Evolutionary conservation across 2,888 invertebrate species (phyloP), one percentile per base, ranked within the genome.

Genomic region (Linyphia triangularis): DNA sequence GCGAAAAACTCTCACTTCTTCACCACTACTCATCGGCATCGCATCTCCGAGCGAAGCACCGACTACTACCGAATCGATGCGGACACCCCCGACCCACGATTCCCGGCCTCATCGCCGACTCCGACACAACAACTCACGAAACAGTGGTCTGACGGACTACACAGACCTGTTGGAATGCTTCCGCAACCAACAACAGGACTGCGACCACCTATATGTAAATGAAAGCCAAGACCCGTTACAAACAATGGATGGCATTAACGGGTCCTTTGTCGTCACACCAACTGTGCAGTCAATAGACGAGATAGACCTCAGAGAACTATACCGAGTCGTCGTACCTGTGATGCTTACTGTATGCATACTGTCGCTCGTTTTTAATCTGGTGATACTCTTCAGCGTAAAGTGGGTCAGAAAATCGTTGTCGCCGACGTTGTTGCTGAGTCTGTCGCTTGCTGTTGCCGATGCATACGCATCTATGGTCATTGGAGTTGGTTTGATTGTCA

Each of bases 361-460:
- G 5, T 94, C 95, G 0, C 92, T 94, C 86, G 91, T 93, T 19
- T 93, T 94, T 88, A 95, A 95, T 92, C 92, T 94, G 0, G 92
- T 94, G 57, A 94, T 95, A 7, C 92, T 95, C 26, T 91, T 93
- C 24, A 93, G 94, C 89, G 93, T 94, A 0, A 92, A 93, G 69
- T 95, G 95, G 94, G 94, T 95, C 51, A 92, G 94, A 61, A 93
- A 94, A 72, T 94, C 94, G 0, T 92, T 95, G 9, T 89, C 88
- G 3, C 90, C 90, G 1, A 90, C 90, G 4, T 75, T 90, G 0
- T 65, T 83, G 33, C 63, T 90, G 51, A 89, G 85, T 26, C 40
- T 90, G 10, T 89, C 89, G 0, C 92, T 95, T 69, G 94, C 95
- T 3, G 94, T 93, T 0, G 95, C 95, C 0, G 95, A 95, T 91